These are phyloP conservation scores for Cynocephalus volans DNA, from an alignment of 2,113 vertebrate genomes.

Conservation along the genomic window DNA sequence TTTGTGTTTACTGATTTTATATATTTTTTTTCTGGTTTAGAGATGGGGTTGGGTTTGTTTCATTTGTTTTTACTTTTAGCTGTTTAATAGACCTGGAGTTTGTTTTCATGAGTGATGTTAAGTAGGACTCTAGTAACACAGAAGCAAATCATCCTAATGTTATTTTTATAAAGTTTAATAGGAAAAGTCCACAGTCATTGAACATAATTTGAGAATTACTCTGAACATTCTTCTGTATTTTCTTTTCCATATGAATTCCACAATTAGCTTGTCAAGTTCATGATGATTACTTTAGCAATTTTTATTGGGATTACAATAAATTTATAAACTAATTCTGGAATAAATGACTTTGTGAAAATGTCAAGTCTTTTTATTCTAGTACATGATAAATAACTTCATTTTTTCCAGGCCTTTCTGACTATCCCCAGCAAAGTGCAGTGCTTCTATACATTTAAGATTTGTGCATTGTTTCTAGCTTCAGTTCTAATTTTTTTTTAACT, in stretches of 20 bases:
- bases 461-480: neutral
- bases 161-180: neutral
- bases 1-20: neutral
- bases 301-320: neutral
- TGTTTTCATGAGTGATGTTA: neutral
- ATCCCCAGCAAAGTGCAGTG: neutral
- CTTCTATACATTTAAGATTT: neutral
- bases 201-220: conserved; percentile 46
- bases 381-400: neutral
- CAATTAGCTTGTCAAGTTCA: conserved; percentile 49
- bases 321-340: conserved; percentile 49
- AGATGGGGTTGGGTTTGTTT: neutral
- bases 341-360: conserved; percentile 42
- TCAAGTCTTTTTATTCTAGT: neutral
- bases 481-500: conserved; percentile 22
- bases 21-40: neutral
- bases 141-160: neutral
- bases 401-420: neutral
- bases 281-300: neutral
- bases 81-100: neutral
- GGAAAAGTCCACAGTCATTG: neutral
- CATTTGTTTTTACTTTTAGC: neutral
- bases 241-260: neutral
- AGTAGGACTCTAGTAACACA: neutral
- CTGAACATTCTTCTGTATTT: conserved; percentile 24